Percentiles rank a stretch among this genome's conserved stretches.
Evolutionary conservation across 2,888 invertebrate species (phyloP).

Genomic region (Peribatodes rhomboidaria): DNA sequence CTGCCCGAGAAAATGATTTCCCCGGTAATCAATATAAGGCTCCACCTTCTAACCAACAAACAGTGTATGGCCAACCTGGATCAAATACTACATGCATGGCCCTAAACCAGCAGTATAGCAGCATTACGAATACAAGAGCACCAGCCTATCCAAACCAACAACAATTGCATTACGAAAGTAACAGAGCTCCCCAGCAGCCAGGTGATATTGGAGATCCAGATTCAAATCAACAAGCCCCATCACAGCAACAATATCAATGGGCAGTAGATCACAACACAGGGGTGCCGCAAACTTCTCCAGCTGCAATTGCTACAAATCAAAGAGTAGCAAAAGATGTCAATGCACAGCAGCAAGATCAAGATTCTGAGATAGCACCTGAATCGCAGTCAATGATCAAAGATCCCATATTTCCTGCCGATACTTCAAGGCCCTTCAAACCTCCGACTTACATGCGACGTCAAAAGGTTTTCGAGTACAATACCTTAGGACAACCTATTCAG

Average conservation of each 20-base stretch:
- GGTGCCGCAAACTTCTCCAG: constrained; percentile 45
- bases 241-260: constrained; percentile 49
- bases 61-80: constrained; percentile 10
- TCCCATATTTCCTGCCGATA: constrained; percentile 70
- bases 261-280: constrained; percentile 54
- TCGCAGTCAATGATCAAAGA: constrained; percentile 59
- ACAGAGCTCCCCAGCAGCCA: constrained; percentile 49
- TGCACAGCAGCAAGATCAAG: constrained; percentile 31
- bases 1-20: constrained; percentile 32
- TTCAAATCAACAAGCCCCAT: constrained; percentile 46
- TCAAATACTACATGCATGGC: constrained; percentile 14
- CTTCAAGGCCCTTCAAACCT: constrained; percentile 52
- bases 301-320: constrained; percentile 51
- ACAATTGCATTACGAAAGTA: constrained; percentile 18
- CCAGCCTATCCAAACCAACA: constrained; percentile 22
- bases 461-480: constrained; percentile 64
- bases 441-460: constrained; percentile 46
- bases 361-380: constrained; percentile 19
- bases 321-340: constrained; percentile 41
- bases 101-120: constrained; percentile 27
- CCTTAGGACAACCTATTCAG: constrained; percentile 77
- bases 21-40: constrained; percentile 33
- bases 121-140: constrained; percentile 34
- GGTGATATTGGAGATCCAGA: constrained; percentile 51
- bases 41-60: constrained; percentile 18